phyloP scores from a whole-genome alignment of 2,113 vertebrate species.

The Antennarius striatus region DNA sequence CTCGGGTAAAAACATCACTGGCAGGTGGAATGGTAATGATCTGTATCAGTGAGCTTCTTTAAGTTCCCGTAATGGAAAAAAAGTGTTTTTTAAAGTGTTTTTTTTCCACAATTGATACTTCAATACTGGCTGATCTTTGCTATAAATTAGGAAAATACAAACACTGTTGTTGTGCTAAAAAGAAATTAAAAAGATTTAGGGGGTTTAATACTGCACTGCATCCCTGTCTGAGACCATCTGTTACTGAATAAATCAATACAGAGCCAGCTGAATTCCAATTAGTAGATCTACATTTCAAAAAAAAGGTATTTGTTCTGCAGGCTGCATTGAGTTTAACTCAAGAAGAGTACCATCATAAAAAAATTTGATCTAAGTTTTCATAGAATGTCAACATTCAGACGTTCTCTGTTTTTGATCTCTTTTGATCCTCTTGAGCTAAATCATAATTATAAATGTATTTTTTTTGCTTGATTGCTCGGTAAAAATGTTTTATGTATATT shows the following conservation, averaged over 20 bases:
- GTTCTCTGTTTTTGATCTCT: slow-evolving; percentile 12
- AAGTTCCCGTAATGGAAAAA: slow-evolving; percentile 7
- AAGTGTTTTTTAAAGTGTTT: slow-evolving; percentile 28
- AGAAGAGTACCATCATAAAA: neutral
- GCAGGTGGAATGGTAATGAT: neutral
- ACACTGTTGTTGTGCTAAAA: neutral
- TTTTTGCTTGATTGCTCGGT: slow-evolving; percentile 20
- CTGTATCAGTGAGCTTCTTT: neutral
- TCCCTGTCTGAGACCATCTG: slow-evolving; percentile 55
- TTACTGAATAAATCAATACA: slow-evolving; percentile 54
- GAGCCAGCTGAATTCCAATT: slow-evolving; percentile 37
- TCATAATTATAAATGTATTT: slow-evolving; percentile 21
- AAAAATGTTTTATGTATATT: slow-evolving; percentile 21
- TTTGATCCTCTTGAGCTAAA: slow-evolving; percentile 10
- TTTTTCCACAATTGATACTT: slow-evolving; percentile 34
- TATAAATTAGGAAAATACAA: too few species aligned
- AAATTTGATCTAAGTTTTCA: slow-evolving; percentile 5
- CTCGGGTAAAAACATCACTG: neutral
- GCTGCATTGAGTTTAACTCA: slow-evolving; percentile 12
- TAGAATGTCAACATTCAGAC: slow-evolving; percentile 8
- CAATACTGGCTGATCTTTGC: slow-evolving; percentile 17
- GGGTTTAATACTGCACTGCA: slow-evolving; percentile 40
- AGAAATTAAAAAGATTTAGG: slow-evolving; percentile 56
- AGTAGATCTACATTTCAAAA: slow-evolving; percentile 1
- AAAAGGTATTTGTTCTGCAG: slow-evolving; percentile 27